Evolutionary conservation across 2,113 vertebrate genomes (phyloP), one percentile per base, ranked within the genome.

Genomic region (Semnornis frantzii): DNA sequence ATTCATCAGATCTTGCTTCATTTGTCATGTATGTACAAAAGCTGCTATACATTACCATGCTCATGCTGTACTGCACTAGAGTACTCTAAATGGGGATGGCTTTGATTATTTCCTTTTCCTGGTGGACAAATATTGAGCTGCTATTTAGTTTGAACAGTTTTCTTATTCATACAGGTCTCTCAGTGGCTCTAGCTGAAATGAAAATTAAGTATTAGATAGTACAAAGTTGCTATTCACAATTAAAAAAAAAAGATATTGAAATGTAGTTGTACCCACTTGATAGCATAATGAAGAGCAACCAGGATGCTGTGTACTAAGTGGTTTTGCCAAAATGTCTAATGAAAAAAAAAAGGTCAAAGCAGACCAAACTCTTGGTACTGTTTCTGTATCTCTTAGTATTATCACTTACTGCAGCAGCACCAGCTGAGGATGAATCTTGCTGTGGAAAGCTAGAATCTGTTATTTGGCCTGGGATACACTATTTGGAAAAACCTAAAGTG

Each of bases 1-100:
- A 82, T 96, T 95, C 74, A 93, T 93, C 94, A 94, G 87, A 30
- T 91, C 59, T 85, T 93, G 80, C 87, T 95, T 93, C 86, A 93
- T 96, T 96, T 95, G 79, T 96, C 93, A 92, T 66, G 3, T 28
- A 34, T 48, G 23, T 77, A 80, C 71, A 91, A 93, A 95, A 85
- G 52, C 64, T 85, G 64, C 62, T 92, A 80, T 89, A 93, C 39
- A 64, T 87, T 80, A 93, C 76, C 87, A 78, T 84, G 73, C 54
- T 34, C 15, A 9, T 65, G 54, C 20, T 90, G 30, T 68, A 57
- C 60, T 90, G 54, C 20, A 25, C 20, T 88, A 7, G 58, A 63
- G 15, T 64, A 66, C 13, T 33, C 31, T 93, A 55, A 37, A 33
- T 85, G 73, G 82, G 52, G 34, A 74, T 71, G 68, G 57, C 68